Conservation (phyloP, 2,113 vertebrate species). For the Sula dactylatra region DNA sequence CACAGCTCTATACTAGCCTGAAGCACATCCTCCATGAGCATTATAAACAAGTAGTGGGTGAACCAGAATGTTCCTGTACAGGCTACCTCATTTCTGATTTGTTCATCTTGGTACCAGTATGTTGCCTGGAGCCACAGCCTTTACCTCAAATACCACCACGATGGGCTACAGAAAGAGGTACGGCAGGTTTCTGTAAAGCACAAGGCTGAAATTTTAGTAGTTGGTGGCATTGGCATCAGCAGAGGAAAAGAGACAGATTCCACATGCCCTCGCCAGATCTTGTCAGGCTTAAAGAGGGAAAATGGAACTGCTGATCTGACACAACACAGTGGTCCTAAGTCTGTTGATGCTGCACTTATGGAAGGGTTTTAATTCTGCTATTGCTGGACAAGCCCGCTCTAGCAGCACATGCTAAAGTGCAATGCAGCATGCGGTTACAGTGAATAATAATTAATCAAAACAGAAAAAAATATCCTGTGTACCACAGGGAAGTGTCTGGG, state of each 20-base stretch:
- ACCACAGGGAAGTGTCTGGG: background rate
- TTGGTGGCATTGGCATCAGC: background rate
- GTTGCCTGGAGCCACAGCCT: background rate
- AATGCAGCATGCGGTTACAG: background rate
- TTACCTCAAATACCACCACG: background rate
- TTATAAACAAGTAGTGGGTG: background rate
- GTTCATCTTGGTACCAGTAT: background rate
- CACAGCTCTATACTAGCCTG: background rate
- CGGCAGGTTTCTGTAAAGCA: background rate
- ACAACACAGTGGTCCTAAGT: background rate
- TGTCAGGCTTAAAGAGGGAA: background rate
- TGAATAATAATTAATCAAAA: background rate
- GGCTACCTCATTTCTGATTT: background rate
- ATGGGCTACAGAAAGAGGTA: background rate
- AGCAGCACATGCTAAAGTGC: background rate
- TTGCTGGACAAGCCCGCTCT: fast-evolving
- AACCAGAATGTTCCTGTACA: background rate
- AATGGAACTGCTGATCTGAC: background rate
- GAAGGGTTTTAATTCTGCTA: background rate
- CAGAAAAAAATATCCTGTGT: background rate
- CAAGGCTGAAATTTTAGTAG: background rate
- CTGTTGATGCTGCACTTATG: background rate
- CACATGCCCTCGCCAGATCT: background rate
- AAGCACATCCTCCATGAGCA: background rate
- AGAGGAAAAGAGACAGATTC: background rate